A percentile compares a stretch with the other conserved stretches of the same genome.
Evolutionary conservation across 2,888 invertebrate genomes (phyloP).

Genomic region (Hemaris fuciformis): DNA sequence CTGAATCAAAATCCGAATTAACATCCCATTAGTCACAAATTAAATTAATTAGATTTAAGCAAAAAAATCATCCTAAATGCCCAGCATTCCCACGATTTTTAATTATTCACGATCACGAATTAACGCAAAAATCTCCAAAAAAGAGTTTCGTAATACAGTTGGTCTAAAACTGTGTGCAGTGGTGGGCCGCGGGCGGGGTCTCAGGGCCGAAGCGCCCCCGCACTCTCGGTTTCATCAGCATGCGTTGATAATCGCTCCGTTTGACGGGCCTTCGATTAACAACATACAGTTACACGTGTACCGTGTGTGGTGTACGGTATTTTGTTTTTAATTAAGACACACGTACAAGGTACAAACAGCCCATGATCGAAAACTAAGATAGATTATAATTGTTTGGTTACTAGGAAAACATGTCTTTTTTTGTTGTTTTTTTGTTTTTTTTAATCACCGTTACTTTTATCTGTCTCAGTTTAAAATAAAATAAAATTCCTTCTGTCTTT

Average conservation of each 20-base stretch:
- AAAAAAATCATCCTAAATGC: too few relatives aligned
- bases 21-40: too few relatives aligned
- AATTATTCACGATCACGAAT: not conserved
- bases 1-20: too few relatives aligned
- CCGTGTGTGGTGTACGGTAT: not conserved
- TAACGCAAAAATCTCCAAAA: not conserved
- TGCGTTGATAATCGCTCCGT: slow-evolving; percentile 24
- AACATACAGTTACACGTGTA: not conserved
- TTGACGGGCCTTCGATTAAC: slow-evolving; percentile 17
- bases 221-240: slow-evolving; percentile 55
- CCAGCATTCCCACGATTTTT: not conserved
- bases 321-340: not conserved
- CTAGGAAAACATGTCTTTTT: too few relatives aligned
- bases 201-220: slow-evolving; percentile 43
- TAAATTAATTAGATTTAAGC: not conserved
- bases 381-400: too few relatives aligned
- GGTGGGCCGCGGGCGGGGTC: slow-evolving; percentile 23
- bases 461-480: too few relatives aligned
- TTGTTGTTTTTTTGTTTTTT: too few relatives aligned
- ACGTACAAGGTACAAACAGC: too few relatives aligned
- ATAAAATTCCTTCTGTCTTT: too few relatives aligned
- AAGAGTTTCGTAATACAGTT: not conserved
- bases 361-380: too few relatives aligned
- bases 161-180: not conserved
- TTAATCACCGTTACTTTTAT: too few relatives aligned